Evolutionary conservation across 2,113 vertebrate genomes (phyloP), one percentile per base, ranked within the genome.

Genomic region (Nerophis ophidion): DNA sequence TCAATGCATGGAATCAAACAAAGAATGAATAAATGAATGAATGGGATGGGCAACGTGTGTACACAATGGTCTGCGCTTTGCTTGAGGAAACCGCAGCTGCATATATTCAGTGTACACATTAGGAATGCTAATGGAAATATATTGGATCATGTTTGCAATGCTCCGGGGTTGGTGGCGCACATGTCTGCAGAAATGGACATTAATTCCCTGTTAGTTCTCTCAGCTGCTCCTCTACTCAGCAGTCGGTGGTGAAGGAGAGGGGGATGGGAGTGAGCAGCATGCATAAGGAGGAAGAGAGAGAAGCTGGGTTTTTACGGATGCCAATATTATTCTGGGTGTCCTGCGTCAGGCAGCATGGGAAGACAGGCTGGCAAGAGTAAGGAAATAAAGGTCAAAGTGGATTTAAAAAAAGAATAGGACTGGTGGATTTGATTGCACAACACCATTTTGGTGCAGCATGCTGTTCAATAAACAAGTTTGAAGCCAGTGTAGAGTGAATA

Each of bases 141-240:
- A 71, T 69, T 72, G 54, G 57, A 77, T 69, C 47, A 35, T 82
- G 75, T 84, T 84, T 77, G 75, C 79, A 77, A 52, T 57, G 50
- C 57, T 66, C 64, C 13, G 15, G 70, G 54, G 54, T 60, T 63
- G 59, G 77, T 52, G 38, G 66, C 46, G 47, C 65, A 61, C 77
- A 72, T 55, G 80, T 75, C 65, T 76, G 33, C 51, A 65, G 64
- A 80, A 48, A 84, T 65, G 63, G 55, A 64, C 19, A 9, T 58
- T 83, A 82, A 86, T 82, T 80, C 68, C 79, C 62, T 72, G 68
- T 74, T 80, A 79, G 56, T 71, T 75, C 62, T 72, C 74, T 86
- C 86, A 86, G 82, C 86, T 88, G 84, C 80, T 82, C 68, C 80
- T 78, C 74, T 71, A 79, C 72, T 66, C 58, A 4, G 56, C 35